Base-by-base conservation (phyloP, 1,140 invertebrate genomes). In the Saccostrea echinata region DNA sequence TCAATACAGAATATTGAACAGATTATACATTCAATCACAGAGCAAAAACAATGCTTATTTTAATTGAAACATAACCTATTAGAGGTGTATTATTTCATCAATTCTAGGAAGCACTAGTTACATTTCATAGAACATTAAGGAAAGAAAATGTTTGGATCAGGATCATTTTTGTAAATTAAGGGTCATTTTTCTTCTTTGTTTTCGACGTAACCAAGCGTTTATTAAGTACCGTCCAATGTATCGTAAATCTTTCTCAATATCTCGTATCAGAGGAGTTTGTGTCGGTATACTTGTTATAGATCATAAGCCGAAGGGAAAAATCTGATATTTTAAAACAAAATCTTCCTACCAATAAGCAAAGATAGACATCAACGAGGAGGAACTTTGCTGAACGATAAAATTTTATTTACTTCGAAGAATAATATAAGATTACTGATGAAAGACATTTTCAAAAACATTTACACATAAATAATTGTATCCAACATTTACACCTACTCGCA, bases 111-210 rank as follows among this genome's bases (percentile, higher is more conserved):
- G 11, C 30, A n/a, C 12, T 33, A 27, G 68, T 71, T 24, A 27
- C 27, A 27, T 71, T 71, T 71, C 6, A 33, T 71, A 33, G 68
- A 27, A 71, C 68, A 71, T 71, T 71, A 30, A 71, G 68, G 27
- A 33, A 68, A 71, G 27, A 33, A 68, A 71, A 71, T 33, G 24
- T 33, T 71, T 13, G 30, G 30, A 71, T 13, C 8, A 11, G 27
- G 68, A 33, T 33, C 24, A 30, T 13, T 33, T 71, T 71, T 27
- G 55, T 57, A 57, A 57, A 57, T 21, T 18, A 21, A 57, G 68
- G 68, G 68, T 30, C 68, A 71, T 33, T 71, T 71, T 71, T 71
- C 13, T 30, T 71, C 30, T 71, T 71, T 71, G 30, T 71, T 27
- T 27, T 30, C 13, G 24, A 33, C 12, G 68, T 27, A 71, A 24